Conservation (phyloP, 1,140 invertebrate species). For the Drosophila persimilis region DNA sequence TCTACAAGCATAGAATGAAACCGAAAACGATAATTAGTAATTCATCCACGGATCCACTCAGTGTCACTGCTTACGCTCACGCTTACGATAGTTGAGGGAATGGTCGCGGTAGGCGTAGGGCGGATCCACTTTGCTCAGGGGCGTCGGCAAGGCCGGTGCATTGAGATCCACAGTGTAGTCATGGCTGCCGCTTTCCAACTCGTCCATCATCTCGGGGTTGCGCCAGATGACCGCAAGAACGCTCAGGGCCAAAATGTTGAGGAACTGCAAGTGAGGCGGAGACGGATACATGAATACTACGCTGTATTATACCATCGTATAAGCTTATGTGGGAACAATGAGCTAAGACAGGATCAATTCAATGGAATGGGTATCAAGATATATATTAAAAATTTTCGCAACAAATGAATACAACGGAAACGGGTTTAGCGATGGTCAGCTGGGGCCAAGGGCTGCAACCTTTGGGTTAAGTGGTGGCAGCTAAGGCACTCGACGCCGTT, state of each 20-base stretch:
- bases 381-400: slow-evolving; percentile 2
- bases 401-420: slow-evolving; percentile 1
- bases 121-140: slow-evolving; percentile 87
- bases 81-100: slow-evolving; percentile 86
- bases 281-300: no score
- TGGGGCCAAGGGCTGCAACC: not conserved
- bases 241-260: slow-evolving; percentile 88
- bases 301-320: no score
- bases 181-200: slow-evolving; percentile 82
- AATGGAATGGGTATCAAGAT: slow-evolving; percentile 1
- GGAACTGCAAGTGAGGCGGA: slow-evolving; percentile 84
- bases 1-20: slow-evolving; percentile 84
- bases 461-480: slow-evolving; percentile 8
- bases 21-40: slow-evolving; percentile 1
- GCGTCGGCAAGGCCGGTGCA: slow-evolving; percentile 86
- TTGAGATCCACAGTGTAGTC: slow-evolving; percentile 83
- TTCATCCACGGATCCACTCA: not conserved
- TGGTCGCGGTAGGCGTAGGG: slow-evolving; percentile 86
- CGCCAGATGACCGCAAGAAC: slow-evolving; percentile 89
- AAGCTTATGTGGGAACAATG: no score
- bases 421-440: not conserved
- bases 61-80: slow-evolving; percentile 69
- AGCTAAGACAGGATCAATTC: no score
- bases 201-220: slow-evolving; percentile 86
- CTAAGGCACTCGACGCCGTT: slow-evolving; percentile 18